phyloP scores from a whole-genome alignment of 2,888 invertebrate genomes.

The Hydroisotoma schaefferi region DNA sequence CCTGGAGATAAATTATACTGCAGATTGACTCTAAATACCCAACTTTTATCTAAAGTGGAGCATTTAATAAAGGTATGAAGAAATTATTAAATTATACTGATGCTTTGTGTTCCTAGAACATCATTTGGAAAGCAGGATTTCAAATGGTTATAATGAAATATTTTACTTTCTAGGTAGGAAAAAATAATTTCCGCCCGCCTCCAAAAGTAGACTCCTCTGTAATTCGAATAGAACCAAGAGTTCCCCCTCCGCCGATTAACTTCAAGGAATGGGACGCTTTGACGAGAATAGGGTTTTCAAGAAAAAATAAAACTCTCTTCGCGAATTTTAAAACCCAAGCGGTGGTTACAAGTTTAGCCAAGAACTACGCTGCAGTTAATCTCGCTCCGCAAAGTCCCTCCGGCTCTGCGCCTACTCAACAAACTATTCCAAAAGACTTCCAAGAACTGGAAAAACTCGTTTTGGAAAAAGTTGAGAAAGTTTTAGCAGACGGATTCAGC shows the following conservation, averaged over 20 bases:
- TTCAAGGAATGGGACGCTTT: slow-evolving; percentile 99
- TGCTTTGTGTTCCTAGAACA: background rate
- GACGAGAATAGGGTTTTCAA: slow-evolving; percentile 86
- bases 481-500: slow-evolving; percentile 68
- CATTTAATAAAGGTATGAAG: slow-evolving; percentile 82
- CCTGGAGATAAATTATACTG: slow-evolving; percentile 97
- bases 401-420: background rate
- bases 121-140: background rate
- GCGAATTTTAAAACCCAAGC: slow-evolving; percentile 84
- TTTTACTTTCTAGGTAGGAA: slow-evolving; percentile 69
- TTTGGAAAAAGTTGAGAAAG: slow-evolving; percentile 70
- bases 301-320: slow-evolving; percentile 94
- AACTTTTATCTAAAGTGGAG: slow-evolving; percentile 89
- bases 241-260: slow-evolving; percentile 93
- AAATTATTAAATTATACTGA: background rate
- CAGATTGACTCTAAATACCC: slow-evolving; percentile 92
- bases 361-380: slow-evolving; percentile 59
- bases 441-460: slow-evolving; percentile 57
- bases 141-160: slow-evolving; percentile 1
- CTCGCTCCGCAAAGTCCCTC: background rate
- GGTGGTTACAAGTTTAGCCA: slow-evolving; percentile 77
- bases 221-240: slow-evolving; percentile 92
- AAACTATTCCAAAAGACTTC: slow-evolving; percentile 62
- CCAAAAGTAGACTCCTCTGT: slow-evolving; percentile 99
- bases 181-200: slow-evolving; percentile 96